Evolutionary conservation across 2,888 invertebrate species (phyloP).

Genomic region (Sphaerophoria rueppellii): DNA sequence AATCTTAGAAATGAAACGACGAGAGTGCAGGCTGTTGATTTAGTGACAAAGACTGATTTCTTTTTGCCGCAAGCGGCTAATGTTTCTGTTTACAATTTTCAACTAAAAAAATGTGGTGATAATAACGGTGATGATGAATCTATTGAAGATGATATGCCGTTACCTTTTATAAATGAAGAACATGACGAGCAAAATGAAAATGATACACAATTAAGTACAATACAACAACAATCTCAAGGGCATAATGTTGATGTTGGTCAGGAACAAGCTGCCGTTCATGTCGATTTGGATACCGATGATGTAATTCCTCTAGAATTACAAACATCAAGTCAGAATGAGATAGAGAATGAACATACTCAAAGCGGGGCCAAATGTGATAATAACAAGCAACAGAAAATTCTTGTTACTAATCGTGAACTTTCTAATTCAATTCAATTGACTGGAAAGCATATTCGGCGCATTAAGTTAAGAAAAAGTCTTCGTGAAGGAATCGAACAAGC

Average conservation of each 20-base stretch:
- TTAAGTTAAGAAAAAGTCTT: slow-evolving; percentile 39
- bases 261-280: too few species aligned
- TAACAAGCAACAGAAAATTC: not conserved
- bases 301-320: not conserved
- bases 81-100: slow-evolving; percentile 42
- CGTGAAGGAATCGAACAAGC: slow-evolving; percentile 53
- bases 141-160: not conserved
- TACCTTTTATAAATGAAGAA: not conserved
- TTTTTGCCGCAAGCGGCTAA: slow-evolving; percentile 33
- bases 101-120: slow-evolving; percentile 51
- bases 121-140: slow-evolving; percentile 33
- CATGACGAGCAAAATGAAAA: not conserved
- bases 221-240: too few species aligned
- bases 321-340: not conserved
- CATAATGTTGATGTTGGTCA: too few species aligned
- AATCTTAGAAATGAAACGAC: slow-evolving; percentile 21
- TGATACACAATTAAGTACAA: not conserved
- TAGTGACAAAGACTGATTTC: slow-evolving; percentile 42
- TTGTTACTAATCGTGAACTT: slow-evolving; percentile 48
- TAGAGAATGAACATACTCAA: not conserved
- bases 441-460: slow-evolving; percentile 28
- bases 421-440: slow-evolving; percentile 45
- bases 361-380: not conserved
- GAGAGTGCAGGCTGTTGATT: slow-evolving; percentile 27
- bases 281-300: not conserved